A percentile compares a stretch with the other conserved stretches of the same genome.
phyloP scores from a whole-genome alignment of 2,797 vertebrate genomes.

The Pogonophryne albipinna region DNA sequence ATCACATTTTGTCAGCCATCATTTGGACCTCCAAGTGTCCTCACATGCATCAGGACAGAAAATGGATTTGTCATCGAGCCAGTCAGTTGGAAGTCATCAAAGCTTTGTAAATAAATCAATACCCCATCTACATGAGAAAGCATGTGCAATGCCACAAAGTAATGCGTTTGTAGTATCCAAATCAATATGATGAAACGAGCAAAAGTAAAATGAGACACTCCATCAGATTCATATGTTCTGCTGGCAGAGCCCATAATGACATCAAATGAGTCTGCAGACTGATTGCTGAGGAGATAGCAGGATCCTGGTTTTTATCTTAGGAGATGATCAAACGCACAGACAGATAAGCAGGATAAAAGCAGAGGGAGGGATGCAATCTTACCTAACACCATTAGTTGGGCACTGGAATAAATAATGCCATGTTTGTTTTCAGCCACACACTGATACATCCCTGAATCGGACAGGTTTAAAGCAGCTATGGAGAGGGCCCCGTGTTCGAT shows the following conservation, averaged over 20 bases:
- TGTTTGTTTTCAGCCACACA: conserved; percentile 99
- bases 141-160: conserved; percentile 62
- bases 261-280: conserved; percentile 68
- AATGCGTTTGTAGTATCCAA: conserved; percentile 68
- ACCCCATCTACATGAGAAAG: conserved; percentile 75
- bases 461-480: conserved; percentile 90
- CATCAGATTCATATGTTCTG: conserved; percentile 71
- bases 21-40: conserved; percentile 56
- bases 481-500: conserved; percentile 95
- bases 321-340: conserved; percentile 68
- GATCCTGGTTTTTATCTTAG: conserved; percentile 64
- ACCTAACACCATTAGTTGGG: conserved; percentile 95
- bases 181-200: conserved; percentile 78
- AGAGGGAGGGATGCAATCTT: conserved; percentile 77
- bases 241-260: conserved; percentile 60
- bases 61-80: conserved; percentile 65
- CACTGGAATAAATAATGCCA: conserved; percentile 91
- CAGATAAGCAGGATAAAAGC: conserved; percentile 65
- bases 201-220: conserved; percentile 78
- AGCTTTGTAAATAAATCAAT: conserved; percentile 80
- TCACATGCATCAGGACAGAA: conserved; percentile 53
- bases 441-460: conserved; percentile 96
- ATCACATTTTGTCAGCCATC: conserved; percentile 59
- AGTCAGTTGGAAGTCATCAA: conserved; percentile 72
- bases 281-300: conserved; percentile 56